phyloP scores from a whole-genome alignment of 2,113 vertebrate genomes.

The Sus scrofa region DNA sequence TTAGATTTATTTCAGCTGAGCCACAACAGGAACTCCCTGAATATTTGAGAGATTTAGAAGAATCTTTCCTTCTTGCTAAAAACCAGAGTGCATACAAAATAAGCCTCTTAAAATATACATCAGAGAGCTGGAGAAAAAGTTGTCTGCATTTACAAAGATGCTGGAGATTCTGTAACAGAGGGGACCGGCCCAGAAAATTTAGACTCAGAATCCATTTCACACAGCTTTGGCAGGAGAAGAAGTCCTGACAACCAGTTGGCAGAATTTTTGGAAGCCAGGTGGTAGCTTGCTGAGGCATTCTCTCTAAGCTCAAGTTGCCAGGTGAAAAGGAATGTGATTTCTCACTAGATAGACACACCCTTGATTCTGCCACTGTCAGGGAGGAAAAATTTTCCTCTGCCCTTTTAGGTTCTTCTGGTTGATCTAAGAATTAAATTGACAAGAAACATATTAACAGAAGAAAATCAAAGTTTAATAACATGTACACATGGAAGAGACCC shows the following conservation, averaged over 20 bases:
- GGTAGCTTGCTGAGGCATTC: neutral
- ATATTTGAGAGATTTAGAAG: no score
- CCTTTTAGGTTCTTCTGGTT: neutral
- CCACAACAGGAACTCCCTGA: no score
- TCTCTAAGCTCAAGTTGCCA: neutral
- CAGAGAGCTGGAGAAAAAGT: slow-evolving; percentile 37
- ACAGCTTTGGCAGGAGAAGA: neutral
- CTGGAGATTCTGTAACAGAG: slow-evolving; percentile 33
- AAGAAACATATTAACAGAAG: neutral
- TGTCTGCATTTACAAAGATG: slow-evolving; percentile 21
- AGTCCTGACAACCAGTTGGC: neutral
- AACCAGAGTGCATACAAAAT: slow-evolving; percentile 35
- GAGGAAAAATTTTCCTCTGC: neutral
- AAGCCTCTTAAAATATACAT: slow-evolving; percentile 61
- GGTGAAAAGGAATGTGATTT: neutral
- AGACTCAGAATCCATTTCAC: slow-evolving; percentile 36
- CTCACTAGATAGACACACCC: neutral
- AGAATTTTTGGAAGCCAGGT: slow-evolving; percentile 40
- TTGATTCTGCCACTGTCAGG: neutral
- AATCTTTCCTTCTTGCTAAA: slow-evolving; percentile 37
- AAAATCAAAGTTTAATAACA: neutral
- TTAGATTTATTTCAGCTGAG: no score
- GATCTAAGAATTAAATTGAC: neutral
- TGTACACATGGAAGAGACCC: neutral
- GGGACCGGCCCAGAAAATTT: neutral